Conservation (phyloP, 2,888 invertebrate genomes). For the Xanthostigma xanthostigma region DNA sequence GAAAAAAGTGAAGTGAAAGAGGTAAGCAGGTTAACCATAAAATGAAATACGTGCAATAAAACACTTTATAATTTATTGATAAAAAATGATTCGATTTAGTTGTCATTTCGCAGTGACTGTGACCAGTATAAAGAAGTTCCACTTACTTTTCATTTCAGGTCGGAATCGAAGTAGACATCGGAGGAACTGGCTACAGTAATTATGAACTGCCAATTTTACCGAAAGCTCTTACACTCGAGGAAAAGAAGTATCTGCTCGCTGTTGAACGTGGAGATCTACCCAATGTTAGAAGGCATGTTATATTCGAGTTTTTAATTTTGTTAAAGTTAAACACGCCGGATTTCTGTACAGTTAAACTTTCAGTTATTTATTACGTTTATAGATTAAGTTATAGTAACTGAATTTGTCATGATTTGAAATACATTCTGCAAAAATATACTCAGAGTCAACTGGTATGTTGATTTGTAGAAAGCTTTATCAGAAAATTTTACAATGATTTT, state of each 20-base stretch:
- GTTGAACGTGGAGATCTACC: constrained; percentile 88
- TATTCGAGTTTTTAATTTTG: not conserved
- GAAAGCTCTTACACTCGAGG: constrained; percentile 59
- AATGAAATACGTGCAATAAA: no score
- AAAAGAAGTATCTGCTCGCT: constrained; percentile 83
- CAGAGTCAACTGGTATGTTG: no score
- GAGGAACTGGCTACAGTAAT: not conserved
- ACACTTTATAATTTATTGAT: no score
- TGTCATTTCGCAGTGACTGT: not conserved
- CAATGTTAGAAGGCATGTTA: constrained; percentile 59
- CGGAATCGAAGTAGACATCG: constrained; percentile 2
- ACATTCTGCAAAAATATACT: no score
- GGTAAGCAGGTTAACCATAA: no score
- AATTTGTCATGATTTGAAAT: no score
- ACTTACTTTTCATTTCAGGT: not conserved
- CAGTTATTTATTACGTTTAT: no score
- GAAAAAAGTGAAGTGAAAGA: not conserved
- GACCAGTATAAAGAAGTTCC: not conserved
- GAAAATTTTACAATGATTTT: no score
- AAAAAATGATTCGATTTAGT: not conserved
- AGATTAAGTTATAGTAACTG: no score
- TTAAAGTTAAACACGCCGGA: not conserved
- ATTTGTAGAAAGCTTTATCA: no score
- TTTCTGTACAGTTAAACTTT: no score
- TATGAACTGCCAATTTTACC: constrained; percentile 44